A percentile compares a stretch with the other conserved stretches of the same genome.
Evolutionary conservation across 1,140 invertebrate species (phyloP).

Genomic region (Andrena cerasifolii): DNA sequence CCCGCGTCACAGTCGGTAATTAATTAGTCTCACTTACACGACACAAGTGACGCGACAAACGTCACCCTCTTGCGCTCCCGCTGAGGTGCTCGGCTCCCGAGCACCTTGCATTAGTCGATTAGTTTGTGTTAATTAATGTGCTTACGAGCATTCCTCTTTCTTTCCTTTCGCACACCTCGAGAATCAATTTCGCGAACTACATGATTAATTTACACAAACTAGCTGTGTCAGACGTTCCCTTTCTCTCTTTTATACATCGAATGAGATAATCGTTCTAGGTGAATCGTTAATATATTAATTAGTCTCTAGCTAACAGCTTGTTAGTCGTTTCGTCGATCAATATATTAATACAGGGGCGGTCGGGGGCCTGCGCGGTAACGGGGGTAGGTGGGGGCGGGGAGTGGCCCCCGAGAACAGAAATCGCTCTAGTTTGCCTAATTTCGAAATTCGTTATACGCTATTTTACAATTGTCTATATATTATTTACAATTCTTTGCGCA

Average conservation of each 20-base stretch:
- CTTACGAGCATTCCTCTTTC: not conserved
- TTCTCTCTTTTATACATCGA: slow-evolving; percentile 55
- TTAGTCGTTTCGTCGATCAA: slow-evolving; percentile 63
- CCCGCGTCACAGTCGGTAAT: slow-evolving; percentile 42
- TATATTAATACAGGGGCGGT: slow-evolving; percentile 49
- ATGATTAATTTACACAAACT: slow-evolving; percentile 63
- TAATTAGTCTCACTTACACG: slow-evolving; percentile 42
- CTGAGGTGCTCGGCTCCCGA: not conserved
- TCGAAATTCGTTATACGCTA: slow-evolving; percentile 56
- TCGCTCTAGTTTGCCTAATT: slow-evolving; percentile 40
- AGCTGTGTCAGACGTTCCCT: slow-evolving; percentile 36
- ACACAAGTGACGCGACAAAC: slow-evolving; percentile 45
- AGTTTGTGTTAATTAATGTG: slow-evolving; percentile 65
- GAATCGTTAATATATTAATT: slow-evolving; percentile 71
- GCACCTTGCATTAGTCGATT: slow-evolving; percentile 61
- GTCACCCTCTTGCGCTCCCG: not conserved
- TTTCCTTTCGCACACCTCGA: not conserved
- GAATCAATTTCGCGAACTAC: slow-evolving; percentile 45
- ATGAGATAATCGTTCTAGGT: slow-evolving; percentile 59
- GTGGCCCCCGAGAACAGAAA: slow-evolving; percentile 45
- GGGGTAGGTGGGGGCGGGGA: too few species aligned
- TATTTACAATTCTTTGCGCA: slow-evolving; percentile 67
- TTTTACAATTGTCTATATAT: slow-evolving; percentile 69
- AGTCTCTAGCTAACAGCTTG: slow-evolving; percentile 64
- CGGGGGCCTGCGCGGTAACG: not conserved